Percentiles rank a stretch among this genome's conserved stretches.
These are phyloP conservation scores for Hassar affinis DNA, from an alignment of 2,113 vertebrate species.

Conservation along the genomic window DNA sequence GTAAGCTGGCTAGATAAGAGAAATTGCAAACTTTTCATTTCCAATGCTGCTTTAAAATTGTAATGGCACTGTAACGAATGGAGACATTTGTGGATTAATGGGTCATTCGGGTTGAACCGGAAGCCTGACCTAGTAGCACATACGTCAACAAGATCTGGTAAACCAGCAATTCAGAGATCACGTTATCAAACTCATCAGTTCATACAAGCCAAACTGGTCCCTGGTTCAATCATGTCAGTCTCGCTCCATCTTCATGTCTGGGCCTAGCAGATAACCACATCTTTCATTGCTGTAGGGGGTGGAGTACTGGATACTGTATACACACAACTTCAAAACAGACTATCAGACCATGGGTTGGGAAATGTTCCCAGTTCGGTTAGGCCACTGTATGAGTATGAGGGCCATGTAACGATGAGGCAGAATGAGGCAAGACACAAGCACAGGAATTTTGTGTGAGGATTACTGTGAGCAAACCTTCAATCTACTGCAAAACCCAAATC, in stretches of 20 bases:
- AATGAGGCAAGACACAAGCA: not conserved
- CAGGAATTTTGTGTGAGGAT: not conserved
- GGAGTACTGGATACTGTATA: not conserved
- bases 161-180: slow-evolving; percentile 34
- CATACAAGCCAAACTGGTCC: slow-evolving; percentile 39
- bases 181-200: slow-evolving; percentile 30
- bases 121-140: not conserved
- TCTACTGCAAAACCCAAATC: not conserved
- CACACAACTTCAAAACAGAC: not conserved
- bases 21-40: not conserved
- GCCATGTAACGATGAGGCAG: not conserved
- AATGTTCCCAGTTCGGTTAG: not conserved
- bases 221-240: slow-evolving; percentile 37
- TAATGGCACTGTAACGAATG: not conserved
- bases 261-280: slow-evolving; percentile 34
- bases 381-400: not conserved
- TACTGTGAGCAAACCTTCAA: not conserved
- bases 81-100: not conserved
- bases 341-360: not conserved
- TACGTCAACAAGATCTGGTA: slow-evolving; percentile 29
- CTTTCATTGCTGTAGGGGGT: not conserved
- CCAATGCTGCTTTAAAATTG: not conserved
- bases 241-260: slow-evolving; percentile 35
- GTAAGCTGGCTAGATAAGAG: not conserved
- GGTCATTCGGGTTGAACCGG: not conserved